Evolutionary conservation across 2,888 invertebrate species (phyloP), one percentile per base, ranked within the genome.

Genomic region (Apodemia zela): DNA sequence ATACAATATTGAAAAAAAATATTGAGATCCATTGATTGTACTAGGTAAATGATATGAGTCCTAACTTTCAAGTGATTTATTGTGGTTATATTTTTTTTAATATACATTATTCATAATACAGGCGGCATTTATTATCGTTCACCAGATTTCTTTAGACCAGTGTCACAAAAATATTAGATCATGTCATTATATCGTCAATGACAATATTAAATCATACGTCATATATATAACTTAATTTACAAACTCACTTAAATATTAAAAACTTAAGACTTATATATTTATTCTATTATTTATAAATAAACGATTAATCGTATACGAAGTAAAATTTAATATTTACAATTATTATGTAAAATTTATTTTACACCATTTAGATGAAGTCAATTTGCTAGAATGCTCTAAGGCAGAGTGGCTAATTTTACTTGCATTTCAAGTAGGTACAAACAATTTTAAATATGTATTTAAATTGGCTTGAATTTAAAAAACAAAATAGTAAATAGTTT

Each of bases 211-310:
- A 21, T 18, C 29, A 35, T 33, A 8, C n/a, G 3, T 57, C 8
- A 38, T 38, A 13, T 35, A 8, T 35, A 38, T 38, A 38, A 38
- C 17, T 15, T 33, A 33, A 15, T 58, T 58, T 58, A 33, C 35
- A 29, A 25, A 33, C 13, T 33, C 8, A 35, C 58, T 58, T 58
- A 33, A 35, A 58, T 17, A n/a, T n/a, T n/a, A 8, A 25, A 58
- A 25, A 58, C 58, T n/a, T 33, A 33, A 15, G 15, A 38, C 18
- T 29, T 17, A 25, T 29, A 58, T n/a, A 33, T 58, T 58, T 35
- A 33, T 33, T 58, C 35, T 58, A 33, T 58, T 58, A 58, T 33
- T 58, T 58, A 29, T 58, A 58, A 58, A 15, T 58, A 29, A 17
- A 58, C 57, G 17, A 35, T 29, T 58, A 58, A n/a, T 58, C 35